phyloP scores from a whole-genome alignment of 2,113 vertebrate species.

The Tapirus terrestris region DNA sequence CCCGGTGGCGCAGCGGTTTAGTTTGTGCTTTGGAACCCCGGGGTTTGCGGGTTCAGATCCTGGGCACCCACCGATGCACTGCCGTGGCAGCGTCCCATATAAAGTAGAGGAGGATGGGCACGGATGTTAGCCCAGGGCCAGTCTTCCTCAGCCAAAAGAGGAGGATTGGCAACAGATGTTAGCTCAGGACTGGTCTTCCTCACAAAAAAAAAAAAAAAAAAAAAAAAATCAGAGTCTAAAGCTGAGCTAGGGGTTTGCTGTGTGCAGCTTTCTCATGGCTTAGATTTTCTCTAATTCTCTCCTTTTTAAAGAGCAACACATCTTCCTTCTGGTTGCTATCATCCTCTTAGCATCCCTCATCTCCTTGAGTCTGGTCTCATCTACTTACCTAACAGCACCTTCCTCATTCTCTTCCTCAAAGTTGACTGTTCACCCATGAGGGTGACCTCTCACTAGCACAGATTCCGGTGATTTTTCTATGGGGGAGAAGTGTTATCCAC shows the following conservation, averaged over 20 bases:
- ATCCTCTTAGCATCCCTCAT: not conserved
- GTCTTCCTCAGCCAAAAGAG: too few species aligned
- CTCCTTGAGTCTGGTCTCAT: not conserved
- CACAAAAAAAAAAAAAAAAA: too few species aligned
- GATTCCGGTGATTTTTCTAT: not conserved
- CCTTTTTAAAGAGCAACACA: not conserved
- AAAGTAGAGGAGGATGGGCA: too few species aligned
- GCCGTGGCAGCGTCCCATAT: too few species aligned
- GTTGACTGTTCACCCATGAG: not conserved
- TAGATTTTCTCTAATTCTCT: conserved; percentile 41
- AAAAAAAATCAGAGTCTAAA: conserved; percentile 14
- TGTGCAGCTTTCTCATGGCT: not conserved
- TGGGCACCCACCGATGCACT: too few species aligned
- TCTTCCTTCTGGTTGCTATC: not conserved
- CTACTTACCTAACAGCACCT: not conserved
- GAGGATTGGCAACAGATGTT: too few species aligned
- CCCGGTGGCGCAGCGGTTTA: too few species aligned
- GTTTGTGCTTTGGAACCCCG: too few species aligned
- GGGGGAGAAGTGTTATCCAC: not conserved
- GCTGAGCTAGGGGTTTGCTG: not conserved
- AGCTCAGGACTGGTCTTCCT: too few species aligned
- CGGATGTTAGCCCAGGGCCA: too few species aligned
- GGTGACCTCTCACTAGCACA: not conserved
- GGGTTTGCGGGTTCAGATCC: too few species aligned
- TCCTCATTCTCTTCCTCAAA: not conserved